Base-by-base conservation (phyloP, 2,888 invertebrate species). In the Lasioglossum oenotherae region DNA sequence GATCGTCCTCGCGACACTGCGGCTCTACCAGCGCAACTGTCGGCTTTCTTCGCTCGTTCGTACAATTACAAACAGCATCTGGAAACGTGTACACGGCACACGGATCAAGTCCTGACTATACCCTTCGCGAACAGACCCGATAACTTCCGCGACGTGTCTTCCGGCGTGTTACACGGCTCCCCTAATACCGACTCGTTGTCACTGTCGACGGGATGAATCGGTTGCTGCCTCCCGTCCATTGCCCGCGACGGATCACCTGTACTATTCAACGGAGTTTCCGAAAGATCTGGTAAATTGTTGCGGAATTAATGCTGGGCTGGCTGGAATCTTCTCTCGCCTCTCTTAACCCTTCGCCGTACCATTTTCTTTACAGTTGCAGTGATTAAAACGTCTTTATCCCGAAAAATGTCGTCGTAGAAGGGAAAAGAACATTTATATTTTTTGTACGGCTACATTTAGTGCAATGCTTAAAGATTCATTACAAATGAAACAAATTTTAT, bases 11-110 rank as follows among this genome's bases (percentile, higher is more conserved):
- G 53, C 23, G 53, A 53, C 57, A 57, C 31, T 41, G 64, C 81
- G 19, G 60, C 80, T 46, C 67, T 23, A n/a, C 76, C 46, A 41
- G 14, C 46, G 6, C 16, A 57, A 72, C 49, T 38, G n/a, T 53
- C 53, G 53, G 53, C 53, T 81, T 49, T 38, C 53, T 44, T 16
- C 12, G 41, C 35, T 41, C 44, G 53, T 76, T 44, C 75, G 41
- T 83, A 75, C 81, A 64, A 76, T 81, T 83, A 75, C 71, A 71
- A 64, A 75, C 71, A 46, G 71, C 74, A 49, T 67, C 38, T 60
- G 31, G 69, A 31, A 74, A 74, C 82, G 19, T 38, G 74, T 41
- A 72, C 78, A 31, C 60, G 49, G 31, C 53, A n/a, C 53, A 10
- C 53, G 23, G 53, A 53, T 53, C 53, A 53, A 53, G 23, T 53